phyloP scores from a whole-genome alignment of 2,113 vertebrate species.

The Clarias batrachus region DNA sequence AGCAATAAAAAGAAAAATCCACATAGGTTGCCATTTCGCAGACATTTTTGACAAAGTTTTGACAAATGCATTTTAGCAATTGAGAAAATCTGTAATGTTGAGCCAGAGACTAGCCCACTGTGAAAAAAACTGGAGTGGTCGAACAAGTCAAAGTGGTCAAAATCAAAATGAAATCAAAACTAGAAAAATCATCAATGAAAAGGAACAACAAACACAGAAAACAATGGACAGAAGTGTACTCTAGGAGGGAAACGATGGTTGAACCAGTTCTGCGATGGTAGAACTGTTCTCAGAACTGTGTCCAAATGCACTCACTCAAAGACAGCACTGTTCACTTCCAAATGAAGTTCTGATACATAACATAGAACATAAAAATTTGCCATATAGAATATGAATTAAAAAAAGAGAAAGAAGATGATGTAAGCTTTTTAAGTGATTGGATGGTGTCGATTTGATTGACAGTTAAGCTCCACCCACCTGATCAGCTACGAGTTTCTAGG shows the following conservation, averaged over 20 bases:
- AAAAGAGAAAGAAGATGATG: background rate
- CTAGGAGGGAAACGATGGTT: background rate
- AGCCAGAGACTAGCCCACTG: background rate
- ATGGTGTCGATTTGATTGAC: conserved; percentile 13
- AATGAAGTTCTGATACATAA: background rate
- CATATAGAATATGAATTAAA: background rate
- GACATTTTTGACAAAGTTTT: too few species aligned
- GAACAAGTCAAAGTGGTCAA: too few species aligned
- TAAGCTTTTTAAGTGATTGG: background rate
- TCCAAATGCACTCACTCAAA: too few species aligned
- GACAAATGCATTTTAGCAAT: too few species aligned
- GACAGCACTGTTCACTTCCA: background rate
- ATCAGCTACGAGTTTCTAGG: conserved; percentile 35
- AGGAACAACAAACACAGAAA: background rate
- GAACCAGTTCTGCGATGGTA: too few species aligned
- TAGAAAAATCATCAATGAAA: background rate
- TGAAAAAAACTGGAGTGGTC: background rate
- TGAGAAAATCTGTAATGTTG: background rate
- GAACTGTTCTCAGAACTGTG: too few species aligned
- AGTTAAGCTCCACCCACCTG: conserved; percentile 70
- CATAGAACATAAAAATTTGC: background rate
- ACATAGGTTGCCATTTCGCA: too few species aligned
- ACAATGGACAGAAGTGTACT: background rate
- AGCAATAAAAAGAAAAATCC: too few species aligned
- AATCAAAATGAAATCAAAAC: background rate